A percentile compares a stretch with the other conserved stretches of the same genome.
Evolutionary conservation across 2,797 vertebrate species (phyloP).

Genomic region (Thalassophryne amazonica): DNA sequence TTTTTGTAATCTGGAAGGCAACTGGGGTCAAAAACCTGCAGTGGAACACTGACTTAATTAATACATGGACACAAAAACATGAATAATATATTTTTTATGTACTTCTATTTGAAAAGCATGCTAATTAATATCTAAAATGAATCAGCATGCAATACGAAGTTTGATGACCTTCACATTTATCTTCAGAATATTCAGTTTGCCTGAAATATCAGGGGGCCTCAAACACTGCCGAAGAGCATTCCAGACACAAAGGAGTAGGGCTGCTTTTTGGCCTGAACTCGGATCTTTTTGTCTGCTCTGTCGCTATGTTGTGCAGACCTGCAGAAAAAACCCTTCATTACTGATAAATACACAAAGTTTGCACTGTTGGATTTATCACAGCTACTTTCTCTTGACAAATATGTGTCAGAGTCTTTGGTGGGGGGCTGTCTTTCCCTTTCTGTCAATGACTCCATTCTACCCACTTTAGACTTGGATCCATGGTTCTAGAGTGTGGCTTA

Average conservation of each 20-base stretch:
- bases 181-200: no score
- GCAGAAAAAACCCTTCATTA: slow-evolving; percentile 48
- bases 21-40: no score
- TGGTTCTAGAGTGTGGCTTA: slow-evolving; percentile 54
- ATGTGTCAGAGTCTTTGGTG: slow-evolving; percentile 46
- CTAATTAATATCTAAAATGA: no score
- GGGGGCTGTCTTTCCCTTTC: slow-evolving; percentile 19
- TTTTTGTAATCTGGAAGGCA: no score
- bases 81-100: no score
- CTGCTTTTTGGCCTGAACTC: slow-evolving; percentile 54
- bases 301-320: slow-evolving; percentile 63
- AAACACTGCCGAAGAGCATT: slow-evolving; percentile 11
- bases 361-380: slow-evolving; percentile 50
- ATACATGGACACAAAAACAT: no score
- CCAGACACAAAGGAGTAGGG: slow-evolving; percentile 27
- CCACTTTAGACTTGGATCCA: slow-evolving; percentile 44
- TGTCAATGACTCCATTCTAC: slow-evolving; percentile 20
- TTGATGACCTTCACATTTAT: no score
- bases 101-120: no score
- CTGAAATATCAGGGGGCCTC: no score
- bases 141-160: no score
- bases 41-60: no score
- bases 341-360: slow-evolving; percentile 41
- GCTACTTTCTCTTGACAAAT: slow-evolving; percentile 39
- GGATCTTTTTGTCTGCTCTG: slow-evolving; percentile 43